These are phyloP conservation scores for Caenorhabditis afra DNA, from an alignment of 2,888 invertebrate species.

Conservation along the genomic window DNA sequence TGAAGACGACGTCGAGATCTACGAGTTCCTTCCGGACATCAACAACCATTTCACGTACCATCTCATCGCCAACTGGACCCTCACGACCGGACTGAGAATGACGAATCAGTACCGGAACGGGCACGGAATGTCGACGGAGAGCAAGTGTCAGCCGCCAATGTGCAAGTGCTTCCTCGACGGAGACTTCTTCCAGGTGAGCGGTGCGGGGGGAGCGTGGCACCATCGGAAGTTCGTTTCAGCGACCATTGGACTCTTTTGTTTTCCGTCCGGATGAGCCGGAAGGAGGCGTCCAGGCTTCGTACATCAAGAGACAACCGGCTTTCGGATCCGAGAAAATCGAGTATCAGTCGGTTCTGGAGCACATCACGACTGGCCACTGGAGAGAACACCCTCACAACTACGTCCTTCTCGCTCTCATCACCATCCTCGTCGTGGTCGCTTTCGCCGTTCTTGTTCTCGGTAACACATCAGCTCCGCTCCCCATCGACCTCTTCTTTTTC, in stretches of 20 bases:
- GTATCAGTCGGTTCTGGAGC: constrained; percentile 70
- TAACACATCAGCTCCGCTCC: neutral
- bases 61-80: constrained; percentile 81
- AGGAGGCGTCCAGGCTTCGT: constrained; percentile 56
- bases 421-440: constrained; percentile 68
- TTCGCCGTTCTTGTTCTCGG: constrained; percentile 69
- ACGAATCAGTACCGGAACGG: constrained; percentile 65
- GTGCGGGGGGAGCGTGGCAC: no score
- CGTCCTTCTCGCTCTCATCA: constrained; percentile 71
- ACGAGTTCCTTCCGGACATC: constrained; percentile 72
- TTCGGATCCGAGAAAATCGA: constrained; percentile 66
- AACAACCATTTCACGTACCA: constrained; percentile 69
- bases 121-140: constrained; percentile 49
- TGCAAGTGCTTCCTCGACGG: constrained; percentile 78
- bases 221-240: constrained; percentile 46
- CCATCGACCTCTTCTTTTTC: constrained; percentile 8
- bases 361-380: constrained; percentile 73
- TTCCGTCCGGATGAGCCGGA: constrained; percentile 54
- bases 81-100: constrained; percentile 68
- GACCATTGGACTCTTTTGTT: constrained; percentile 69
- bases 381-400: constrained; percentile 71
- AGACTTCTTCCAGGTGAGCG: constrained; percentile 73
- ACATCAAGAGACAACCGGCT: constrained; percentile 73
- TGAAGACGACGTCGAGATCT: constrained; percentile 77
- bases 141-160: constrained; percentile 76